phyloP scores from a whole-genome alignment of 2,888 invertebrate species.

The Papilio elwesi region DNA sequence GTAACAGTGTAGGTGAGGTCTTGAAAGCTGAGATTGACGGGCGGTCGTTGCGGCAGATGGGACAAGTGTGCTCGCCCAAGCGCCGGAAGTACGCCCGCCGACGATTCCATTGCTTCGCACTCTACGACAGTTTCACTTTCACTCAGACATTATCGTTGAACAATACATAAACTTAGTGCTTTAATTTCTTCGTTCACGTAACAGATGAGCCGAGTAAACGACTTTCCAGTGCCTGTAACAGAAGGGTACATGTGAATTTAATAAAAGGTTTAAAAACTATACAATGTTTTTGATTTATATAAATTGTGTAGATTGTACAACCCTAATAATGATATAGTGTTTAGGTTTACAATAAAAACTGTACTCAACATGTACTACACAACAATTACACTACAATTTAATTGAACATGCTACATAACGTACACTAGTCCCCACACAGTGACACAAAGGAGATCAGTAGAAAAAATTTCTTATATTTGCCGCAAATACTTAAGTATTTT shows the following conservation, averaged over 20 bases:
- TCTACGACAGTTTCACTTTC: conserved; percentile 29
- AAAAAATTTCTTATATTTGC: neutral
- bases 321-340: too few relatives aligned
- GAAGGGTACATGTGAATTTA: neutral
- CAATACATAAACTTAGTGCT: neutral
- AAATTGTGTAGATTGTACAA: too few relatives aligned
- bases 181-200: neutral
- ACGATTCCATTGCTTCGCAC: conserved; percentile 46
- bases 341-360: too few relatives aligned
- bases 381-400: too few relatives aligned
- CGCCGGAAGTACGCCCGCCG: conserved; percentile 51
- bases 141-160: conserved; percentile 21
- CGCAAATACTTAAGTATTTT: neutral
- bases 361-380: too few relatives aligned
- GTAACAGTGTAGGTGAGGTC: conserved; percentile 93
- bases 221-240: neutral
- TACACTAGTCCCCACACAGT: too few relatives aligned
- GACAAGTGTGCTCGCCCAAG: conserved; percentile 75
- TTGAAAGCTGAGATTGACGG: conserved; percentile 92
- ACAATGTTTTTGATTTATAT: neutral
- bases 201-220: neutral
- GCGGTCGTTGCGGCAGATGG: conserved; percentile 86
- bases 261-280: too few relatives aligned
- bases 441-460: neutral
- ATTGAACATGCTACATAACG: too few relatives aligned